A percentile compares a stretch with the other conserved stretches of the same genome.
Conservation (phyloP, 2,888 invertebrate genomes). For the Automeris io region DNA sequence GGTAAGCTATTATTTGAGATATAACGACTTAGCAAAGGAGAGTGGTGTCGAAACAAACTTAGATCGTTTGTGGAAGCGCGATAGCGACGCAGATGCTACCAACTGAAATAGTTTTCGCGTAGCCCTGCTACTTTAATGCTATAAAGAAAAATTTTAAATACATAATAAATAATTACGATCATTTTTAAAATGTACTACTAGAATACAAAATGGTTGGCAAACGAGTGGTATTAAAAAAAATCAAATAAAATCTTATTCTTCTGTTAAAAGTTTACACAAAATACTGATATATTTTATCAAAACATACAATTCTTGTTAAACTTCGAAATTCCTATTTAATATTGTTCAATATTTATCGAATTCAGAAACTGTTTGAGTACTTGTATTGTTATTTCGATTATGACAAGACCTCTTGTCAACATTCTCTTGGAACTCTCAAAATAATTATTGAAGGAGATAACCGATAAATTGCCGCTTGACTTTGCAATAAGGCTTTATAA, state of each 20-base stretch:
- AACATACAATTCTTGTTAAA: neutral
- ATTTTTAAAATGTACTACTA: neutral
- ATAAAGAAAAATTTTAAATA: constrained; percentile 31
- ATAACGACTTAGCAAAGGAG: constrained; percentile 25
- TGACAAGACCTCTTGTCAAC: neutral
- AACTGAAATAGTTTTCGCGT: constrained; percentile 37
- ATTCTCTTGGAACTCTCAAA: neutral
- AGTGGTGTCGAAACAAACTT: constrained; percentile 39
- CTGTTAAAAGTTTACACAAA: too few relatives aligned
- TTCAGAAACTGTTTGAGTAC: neutral
- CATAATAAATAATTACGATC: neutral
- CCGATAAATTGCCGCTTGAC: constrained; percentile 32
- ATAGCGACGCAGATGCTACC: constrained; percentile 48
- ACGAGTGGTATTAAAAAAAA: too few relatives aligned
- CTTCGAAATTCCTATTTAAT: neutral
- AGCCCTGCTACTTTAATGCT: constrained; percentile 38
- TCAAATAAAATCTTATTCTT: too few relatives aligned
- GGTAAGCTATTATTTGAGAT: constrained; percentile 24
- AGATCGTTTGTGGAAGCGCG: constrained; percentile 41
- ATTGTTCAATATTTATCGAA: neutral
- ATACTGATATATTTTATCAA: constrained; percentile 2
- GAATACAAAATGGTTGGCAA: neutral
- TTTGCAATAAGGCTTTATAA: constrained; percentile 38
- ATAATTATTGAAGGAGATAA: constrained; percentile 23
- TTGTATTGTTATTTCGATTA: neutral